These are phyloP conservation scores for Orcinus orca DNA, from an alignment of 2,113 vertebrate genomes.

Conservation along the genomic window DNA sequence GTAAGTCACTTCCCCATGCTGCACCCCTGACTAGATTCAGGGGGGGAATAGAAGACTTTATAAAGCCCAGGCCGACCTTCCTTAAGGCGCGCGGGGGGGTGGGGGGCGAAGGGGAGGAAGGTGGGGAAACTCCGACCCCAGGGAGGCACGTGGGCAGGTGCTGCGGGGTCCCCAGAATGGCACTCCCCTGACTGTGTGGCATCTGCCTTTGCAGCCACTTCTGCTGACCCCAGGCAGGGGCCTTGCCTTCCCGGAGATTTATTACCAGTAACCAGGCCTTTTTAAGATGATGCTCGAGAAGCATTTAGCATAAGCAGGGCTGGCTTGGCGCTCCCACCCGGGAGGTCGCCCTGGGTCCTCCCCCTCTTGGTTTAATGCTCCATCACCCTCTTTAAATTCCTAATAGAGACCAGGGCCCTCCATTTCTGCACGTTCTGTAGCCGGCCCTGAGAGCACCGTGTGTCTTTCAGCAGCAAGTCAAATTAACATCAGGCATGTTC, in stretches of 20 bases:
- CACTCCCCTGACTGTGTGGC: neutral
- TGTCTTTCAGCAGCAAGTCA: neutral
- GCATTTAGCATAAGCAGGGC: neutral
- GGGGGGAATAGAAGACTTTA: neutral
- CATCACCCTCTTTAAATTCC: neutral
- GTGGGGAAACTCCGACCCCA: too few species aligned
- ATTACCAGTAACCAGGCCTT: neutral
- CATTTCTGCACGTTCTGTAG: neutral
- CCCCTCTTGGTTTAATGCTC: neutral
- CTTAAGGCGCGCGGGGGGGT: neutral
- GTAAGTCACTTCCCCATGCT: neutral
- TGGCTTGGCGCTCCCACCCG: neutral
- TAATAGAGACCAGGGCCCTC: neutral
- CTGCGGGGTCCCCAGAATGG: neutral
- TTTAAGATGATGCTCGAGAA: neutral
- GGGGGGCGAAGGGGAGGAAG: too few species aligned
- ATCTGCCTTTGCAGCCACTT: neutral
- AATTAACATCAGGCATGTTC: rapidly evolving
- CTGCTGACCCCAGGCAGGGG: neutral
- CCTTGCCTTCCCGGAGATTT: neutral
- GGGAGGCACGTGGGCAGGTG: neutral
- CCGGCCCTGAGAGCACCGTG: rapidly evolving
- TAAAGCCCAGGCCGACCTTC: neutral
- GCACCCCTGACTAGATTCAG: neutral
- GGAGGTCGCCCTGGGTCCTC: neutral